Conservation (phyloP, 2,113 vertebrate genomes). For the Notiomystis cincta region DNA sequence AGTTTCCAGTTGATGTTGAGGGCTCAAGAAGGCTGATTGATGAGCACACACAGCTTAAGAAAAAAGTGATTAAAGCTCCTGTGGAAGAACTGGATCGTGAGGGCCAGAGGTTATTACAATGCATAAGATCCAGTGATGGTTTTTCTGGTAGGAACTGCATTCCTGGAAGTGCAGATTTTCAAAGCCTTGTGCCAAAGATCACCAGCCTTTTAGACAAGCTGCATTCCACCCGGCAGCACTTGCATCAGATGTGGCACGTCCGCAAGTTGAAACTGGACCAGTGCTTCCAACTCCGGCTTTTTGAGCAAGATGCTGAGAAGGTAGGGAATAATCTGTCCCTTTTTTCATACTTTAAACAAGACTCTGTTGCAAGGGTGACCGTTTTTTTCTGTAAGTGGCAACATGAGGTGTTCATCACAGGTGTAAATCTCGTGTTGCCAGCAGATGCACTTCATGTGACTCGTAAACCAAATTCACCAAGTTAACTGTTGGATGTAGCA, state of each 20-base stretch:
- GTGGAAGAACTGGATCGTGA: constrained; percentile 96
- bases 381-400: background rate
- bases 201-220: constrained; percentile 97
- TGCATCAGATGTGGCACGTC: constrained; percentile 98
- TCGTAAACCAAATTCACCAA: background rate
- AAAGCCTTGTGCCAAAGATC: constrained; percentile 96
- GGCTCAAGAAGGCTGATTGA: constrained; percentile 92
- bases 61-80: constrained; percentile 96
- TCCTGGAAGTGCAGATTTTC: constrained; percentile 96
- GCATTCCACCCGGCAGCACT: constrained; percentile 93
- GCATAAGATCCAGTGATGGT: constrained; percentile 91
- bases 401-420: background rate
- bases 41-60: constrained; percentile 95
- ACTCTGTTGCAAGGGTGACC: background rate
- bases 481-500: background rate
- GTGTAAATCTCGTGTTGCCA: background rate
- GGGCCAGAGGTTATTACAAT: constrained; percentile 93
- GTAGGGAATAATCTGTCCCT: constrained; percentile 65
- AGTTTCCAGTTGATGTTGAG: constrained; percentile 95
- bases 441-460: background rate
- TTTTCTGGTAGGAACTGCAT: constrained; percentile 95
- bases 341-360: background rate
- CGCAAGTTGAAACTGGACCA: constrained; percentile 97
- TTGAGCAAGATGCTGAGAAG: constrained; percentile 98
- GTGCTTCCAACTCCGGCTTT: constrained; percentile 96